Evolutionary conservation across 2,888 invertebrate genomes (phyloP), one percentile per base, ranked within the genome.

Genomic region (Caenorhabditis japonica): DNA sequence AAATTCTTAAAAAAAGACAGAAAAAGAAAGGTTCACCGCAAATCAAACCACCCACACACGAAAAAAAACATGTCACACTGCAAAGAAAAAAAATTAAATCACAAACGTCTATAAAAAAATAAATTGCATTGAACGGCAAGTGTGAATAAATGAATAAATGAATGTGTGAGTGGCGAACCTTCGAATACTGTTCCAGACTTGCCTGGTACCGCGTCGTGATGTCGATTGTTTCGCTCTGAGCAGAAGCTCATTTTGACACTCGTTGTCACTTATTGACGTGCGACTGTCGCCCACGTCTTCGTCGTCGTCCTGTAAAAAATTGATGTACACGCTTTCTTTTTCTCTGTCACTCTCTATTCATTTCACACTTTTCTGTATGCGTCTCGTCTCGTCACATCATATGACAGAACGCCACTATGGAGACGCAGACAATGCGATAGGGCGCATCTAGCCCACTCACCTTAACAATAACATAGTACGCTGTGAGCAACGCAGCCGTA

Each of bases 401-500:
- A n/a, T n/a, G n/a, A 7, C 19, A 17, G 12, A 23, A 51, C 10
- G n/a, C n/a, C n/a, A n/a, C n/a, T n/a, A n/a, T n/a, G n/a, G n/a
- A n/a, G n/a, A n/a, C n/a, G n/a, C n/a, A n/a, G n/a, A n/a, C n/a
- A n/a, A n/a, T n/a, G n/a, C n/a, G n/a, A n/a, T n/a, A n/a, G n/a
- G n/a, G n/a, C n/a, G n/a, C n/a, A n/a, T n/a, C n/a, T n/a, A n/a
- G n/a, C n/a, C n/a, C n/a, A 17, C 34, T 12, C 21, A 79, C 79
- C 69, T 86, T 87, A 8, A 87, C 86, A 49, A 86, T 86, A 21
- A 86, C 86, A 73, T 86, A 86, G 56, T 87, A 86, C 4, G 86
- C 86, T 44, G 86, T 87, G 25, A 86, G 72, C 17, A 86, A 76
- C 8, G 85, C 84, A 8, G 84, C 83, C 34, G 83, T 83, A 59